These are phyloP conservation scores for Anoura caudifer DNA, from an alignment of 2,113 vertebrate genomes.

Conservation along the genomic window DNA sequence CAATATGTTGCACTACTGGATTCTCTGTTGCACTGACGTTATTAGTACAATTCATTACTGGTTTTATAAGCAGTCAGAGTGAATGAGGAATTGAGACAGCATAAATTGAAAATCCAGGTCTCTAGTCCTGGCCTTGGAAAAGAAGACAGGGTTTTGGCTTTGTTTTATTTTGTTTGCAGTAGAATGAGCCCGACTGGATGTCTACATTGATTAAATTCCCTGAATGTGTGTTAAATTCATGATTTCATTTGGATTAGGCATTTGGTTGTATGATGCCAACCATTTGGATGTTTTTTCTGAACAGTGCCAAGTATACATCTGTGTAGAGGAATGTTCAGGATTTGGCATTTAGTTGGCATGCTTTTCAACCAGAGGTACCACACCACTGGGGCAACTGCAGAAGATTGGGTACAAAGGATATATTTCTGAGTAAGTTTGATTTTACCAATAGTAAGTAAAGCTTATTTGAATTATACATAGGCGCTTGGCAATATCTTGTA, in stretches of 20 bases:
- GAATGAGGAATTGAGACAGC: background rate
- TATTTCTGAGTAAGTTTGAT: slow-evolving; percentile 42
- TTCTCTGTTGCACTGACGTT: background rate
- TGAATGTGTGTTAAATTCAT: background rate
- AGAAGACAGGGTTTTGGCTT: background rate
- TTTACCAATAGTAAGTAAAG: slow-evolving; percentile 29
- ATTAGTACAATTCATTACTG: background rate
- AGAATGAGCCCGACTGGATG: background rate
- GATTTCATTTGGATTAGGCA: slow-evolving; percentile 9
- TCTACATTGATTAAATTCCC: background rate
- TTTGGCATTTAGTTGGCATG: slow-evolving; percentile 5
- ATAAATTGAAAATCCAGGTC: background rate
- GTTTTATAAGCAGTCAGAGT: background rate
- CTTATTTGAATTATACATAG: slow-evolving; percentile 22
- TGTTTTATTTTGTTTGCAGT: slow-evolving; percentile 5
- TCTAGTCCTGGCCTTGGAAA: background rate
- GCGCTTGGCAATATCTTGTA: slow-evolving; percentile 6
- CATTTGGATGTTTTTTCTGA: slow-evolving; percentile 8
- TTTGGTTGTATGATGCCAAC: slow-evolving; percentile 27
- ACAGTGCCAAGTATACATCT: background rate
- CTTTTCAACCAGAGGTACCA: background rate
- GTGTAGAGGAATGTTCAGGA: background rate
- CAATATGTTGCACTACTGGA: background rate
- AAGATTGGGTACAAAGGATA: slow-evolving; percentile 3
- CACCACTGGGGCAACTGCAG: background rate